Base-by-base conservation (phyloP, 2,113 vertebrate genomes). In the Nerophis ophidion region DNA sequence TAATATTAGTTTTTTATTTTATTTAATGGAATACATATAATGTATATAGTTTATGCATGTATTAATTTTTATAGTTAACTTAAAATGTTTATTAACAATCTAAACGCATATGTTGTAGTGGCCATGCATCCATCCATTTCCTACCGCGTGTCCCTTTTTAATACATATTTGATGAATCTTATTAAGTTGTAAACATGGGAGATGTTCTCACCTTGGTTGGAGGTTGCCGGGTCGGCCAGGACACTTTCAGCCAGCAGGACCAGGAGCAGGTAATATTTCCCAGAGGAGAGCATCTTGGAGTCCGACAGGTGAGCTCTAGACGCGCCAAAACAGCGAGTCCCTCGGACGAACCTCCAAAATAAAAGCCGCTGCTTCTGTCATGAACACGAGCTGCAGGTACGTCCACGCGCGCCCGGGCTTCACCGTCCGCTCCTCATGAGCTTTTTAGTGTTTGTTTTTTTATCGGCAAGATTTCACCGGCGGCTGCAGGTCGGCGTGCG, bases 201-300 rank as follows among this genome's bases (percentile, higher is more conserved):
- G 57, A 48, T 52, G 8, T 15, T 51, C 88, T 84, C 83, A 91
- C 90, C 90, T 84, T 89, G 88, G 78, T 89, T 90, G 9, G 84
- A 72, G 70, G 84, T 80, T 38, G 72, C 83, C 45, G 85, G 72
- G 72, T 90, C 87, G 65, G 84, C 72, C 80, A 85, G 68, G 65
- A 82, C 65, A 79, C 84, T 81, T 81, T 75, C 68, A 38, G 54
- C 12, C 15, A 87, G 75, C 70, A 90, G 65, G 63, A 87, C 71
- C 55, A 89, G 71, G 55, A 89, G 48, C 69, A 89, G 72, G 50
- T 80, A 87, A 64, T 79, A 76, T 81, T 79, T 85, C 63, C 87
- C 77, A 46, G 44, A 47, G 61, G 85, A 86, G 78, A 63, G 34
- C 87, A 88, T 88, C 52, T 67, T 85, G 63, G 76, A 77, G 69